Percentiles rank a stretch among this genome's conserved stretches.
Evolutionary conservation across 2,888 invertebrate species (phyloP).

Genomic region (Cataglyphis cursor): DNA sequence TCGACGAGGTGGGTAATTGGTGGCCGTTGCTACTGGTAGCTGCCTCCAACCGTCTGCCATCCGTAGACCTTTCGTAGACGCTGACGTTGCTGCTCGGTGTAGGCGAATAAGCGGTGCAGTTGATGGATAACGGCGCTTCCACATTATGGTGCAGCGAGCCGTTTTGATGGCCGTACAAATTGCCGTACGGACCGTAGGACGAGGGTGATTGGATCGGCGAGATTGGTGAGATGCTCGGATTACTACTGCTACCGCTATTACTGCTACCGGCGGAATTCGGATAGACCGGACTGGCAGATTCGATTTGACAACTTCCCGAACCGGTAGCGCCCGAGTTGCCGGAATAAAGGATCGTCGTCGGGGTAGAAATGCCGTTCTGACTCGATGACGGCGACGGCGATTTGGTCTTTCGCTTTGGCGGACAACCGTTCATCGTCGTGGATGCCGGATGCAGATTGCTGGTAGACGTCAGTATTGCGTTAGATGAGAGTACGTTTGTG

Average conservation of each 20-base stretch:
- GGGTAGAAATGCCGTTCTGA: conserved; percentile 77
- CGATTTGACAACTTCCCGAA: conserved; percentile 74
- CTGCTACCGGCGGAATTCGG: conserved; percentile 69
- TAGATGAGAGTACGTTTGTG: conserved; percentile 70
- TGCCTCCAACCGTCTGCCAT: conserved; percentile 77
- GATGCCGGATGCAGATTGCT: conserved; percentile 66
- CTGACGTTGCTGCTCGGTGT: conserved; percentile 79
- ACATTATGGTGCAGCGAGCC: conserved; percentile 81
- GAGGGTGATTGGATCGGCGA: conserved; percentile 84
- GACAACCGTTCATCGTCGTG: conserved; percentile 71
- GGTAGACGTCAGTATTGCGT: conserved; percentile 72
- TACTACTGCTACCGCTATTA: conserved; percentile 77
- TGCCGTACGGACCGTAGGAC: conserved; percentile 81
- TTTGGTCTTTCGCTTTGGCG: conserved; percentile 81
- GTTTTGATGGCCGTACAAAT: conserved; percentile 81
- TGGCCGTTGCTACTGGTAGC: conserved; percentile 77
- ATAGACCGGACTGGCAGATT: conserved; percentile 79
- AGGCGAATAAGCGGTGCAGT: conserved; percentile 84
- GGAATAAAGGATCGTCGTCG: conserved; percentile 84
- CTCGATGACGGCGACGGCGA: conserved; percentile 83
- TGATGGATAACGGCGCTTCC: conserved; percentile 82
- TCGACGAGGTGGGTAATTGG: conserved; percentile 85
- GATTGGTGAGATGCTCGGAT: conserved; percentile 80
- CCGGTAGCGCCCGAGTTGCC: conserved; percentile 68
- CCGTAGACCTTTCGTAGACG: conserved; percentile 79